A percentile compares a stretch with the other conserved stretches of the same genome.
These are phyloP conservation scores for Megastigmus dorsalis DNA, from an alignment of 2,888 invertebrate genomes.

Conservation along the genomic window DNA sequence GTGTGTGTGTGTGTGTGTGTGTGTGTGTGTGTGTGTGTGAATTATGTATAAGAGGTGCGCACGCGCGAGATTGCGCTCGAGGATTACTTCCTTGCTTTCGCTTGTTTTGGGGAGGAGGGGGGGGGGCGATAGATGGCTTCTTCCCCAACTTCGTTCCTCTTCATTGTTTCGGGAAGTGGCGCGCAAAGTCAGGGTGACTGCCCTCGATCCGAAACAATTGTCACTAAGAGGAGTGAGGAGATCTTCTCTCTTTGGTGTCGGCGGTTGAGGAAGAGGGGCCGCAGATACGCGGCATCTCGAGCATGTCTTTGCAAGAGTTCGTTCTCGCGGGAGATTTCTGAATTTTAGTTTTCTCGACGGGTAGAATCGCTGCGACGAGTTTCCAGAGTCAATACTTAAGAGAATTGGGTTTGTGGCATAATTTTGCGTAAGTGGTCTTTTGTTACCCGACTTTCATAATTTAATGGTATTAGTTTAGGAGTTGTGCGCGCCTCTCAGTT, in stretches of 20 bases:
- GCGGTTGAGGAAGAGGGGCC: neutral
- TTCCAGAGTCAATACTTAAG: constrained; percentile 13
- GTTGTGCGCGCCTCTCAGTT: too few species aligned
- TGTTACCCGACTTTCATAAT: neutral
- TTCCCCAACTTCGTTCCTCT: neutral
- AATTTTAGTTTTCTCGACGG: constrained; percentile 30
- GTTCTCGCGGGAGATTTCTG: constrained; percentile 22
- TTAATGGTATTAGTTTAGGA: too few species aligned
- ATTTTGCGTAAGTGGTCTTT: constrained; percentile 35
- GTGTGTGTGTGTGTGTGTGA: neutral
- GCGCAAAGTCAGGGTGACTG: neutral
- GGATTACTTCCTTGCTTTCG: neutral
- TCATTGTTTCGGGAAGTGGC: constrained; percentile 16
- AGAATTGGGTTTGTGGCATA: constrained; percentile 20
- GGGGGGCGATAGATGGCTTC: too few species aligned
- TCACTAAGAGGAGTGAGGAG: too few species aligned
- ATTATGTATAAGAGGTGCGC: neutral
- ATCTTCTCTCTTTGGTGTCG: too few species aligned
- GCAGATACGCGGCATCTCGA: constrained; percentile 13
- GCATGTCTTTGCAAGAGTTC: constrained; percentile 43
- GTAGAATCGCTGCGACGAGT: constrained; percentile 12
- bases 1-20: neutral
- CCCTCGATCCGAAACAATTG: constrained; percentile 28
- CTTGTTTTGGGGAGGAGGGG: constrained; percentile 21
- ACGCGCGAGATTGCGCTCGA: neutral